A percentile compares a stretch with the other conserved stretches of the same genome.
phyloP scores from a whole-genome alignment of 2,113 vertebrate genomes.

The Pseudorasbora parva region DNA sequence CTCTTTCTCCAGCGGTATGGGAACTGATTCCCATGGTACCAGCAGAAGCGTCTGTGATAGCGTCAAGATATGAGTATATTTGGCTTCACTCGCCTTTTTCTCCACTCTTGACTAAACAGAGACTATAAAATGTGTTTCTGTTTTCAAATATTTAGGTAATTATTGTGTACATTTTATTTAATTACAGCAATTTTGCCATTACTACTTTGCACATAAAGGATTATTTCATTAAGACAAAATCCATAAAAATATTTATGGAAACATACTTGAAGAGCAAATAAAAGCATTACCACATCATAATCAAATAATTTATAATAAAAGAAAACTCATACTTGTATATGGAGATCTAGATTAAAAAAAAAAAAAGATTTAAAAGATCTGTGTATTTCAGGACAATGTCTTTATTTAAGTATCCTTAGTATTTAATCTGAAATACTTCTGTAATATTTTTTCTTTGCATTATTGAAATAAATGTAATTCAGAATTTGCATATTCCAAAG shows the following conservation, averaged over 20 bases:
- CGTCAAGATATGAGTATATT: slow-evolving; percentile 79
- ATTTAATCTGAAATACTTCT: background rate
- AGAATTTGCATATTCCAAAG: background rate
- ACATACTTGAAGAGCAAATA: too few relatives aligned
- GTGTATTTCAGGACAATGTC: too few relatives aligned
- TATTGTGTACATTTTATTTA: background rate
- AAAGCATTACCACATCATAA: too few relatives aligned
- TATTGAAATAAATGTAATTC: background rate
- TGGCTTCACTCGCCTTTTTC: slow-evolving; percentile 71
- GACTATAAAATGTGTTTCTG: background rate
- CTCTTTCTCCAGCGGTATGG: too few relatives aligned
- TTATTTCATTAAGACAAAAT: background rate
- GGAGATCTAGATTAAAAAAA: too few relatives aligned
- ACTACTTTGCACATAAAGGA: background rate
- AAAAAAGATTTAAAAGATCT: background rate
- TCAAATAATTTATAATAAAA: too few relatives aligned
- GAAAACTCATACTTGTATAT: too few relatives aligned
- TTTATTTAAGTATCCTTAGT: background rate
- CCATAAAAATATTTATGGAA: background rate
- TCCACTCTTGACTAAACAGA: background rate
- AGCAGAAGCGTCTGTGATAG: slow-evolving; percentile 69
- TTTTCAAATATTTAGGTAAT: background rate
- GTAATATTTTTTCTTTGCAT: background rate
- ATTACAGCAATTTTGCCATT: background rate
- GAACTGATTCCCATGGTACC: slow-evolving; percentile 79